These are phyloP conservation scores for Orestias chungarensis DNA, from an alignment of 2,797 vertebrate genomes.

Conservation along the genomic window DNA sequence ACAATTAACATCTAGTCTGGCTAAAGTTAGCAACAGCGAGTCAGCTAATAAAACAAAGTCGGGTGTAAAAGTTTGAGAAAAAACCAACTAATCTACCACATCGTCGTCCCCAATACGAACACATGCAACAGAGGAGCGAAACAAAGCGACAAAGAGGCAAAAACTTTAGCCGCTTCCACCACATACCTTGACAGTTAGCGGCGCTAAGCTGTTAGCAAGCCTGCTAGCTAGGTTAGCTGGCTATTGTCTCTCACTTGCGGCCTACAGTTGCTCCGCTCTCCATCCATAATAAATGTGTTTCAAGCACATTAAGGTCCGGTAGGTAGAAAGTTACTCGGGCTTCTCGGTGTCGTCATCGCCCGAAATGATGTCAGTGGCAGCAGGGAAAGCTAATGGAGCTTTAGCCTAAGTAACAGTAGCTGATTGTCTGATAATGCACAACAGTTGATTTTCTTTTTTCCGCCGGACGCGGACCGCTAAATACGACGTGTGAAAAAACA, in stretches of 20 bases:
- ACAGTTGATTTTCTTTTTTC: slow-evolving; percentile 56
- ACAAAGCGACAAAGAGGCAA: slow-evolving; percentile 26
- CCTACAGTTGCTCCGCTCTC: slow-evolving; percentile 72
- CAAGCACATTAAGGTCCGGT: slow-evolving; percentile 21
- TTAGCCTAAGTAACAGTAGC: slow-evolving; percentile 54
- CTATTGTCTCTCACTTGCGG: slow-evolving; percentile 71
- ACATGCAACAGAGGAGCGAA: slow-evolving; percentile 40
- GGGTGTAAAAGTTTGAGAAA: slow-evolving; percentile 54
- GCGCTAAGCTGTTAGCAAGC: slow-evolving; percentile 46
- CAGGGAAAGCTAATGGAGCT: slow-evolving; percentile 45
- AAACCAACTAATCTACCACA: neutral
- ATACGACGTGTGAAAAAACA: slow-evolving; percentile 36
- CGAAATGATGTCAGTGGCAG: slow-evolving; percentile 49
- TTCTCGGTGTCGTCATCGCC: slow-evolving; percentile 46
- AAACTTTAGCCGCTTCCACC: slow-evolving; percentile 28
- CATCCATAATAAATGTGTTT: slow-evolving; percentile 50
- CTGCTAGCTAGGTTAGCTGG: slow-evolving; percentile 63
- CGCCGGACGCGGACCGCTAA: too few species aligned
- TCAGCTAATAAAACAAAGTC: slow-evolving; percentile 36
- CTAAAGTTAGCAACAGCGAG: slow-evolving; percentile 47
- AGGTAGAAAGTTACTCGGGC: slow-evolving; percentile 40
- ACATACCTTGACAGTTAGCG: slow-evolving; percentile 60
- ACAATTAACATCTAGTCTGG: slow-evolving; percentile 40
- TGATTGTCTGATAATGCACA: slow-evolving; percentile 50
- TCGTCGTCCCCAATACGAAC: slow-evolving; percentile 13